Evolutionary conservation across 2,888 invertebrate species (phyloP), one percentile per base, ranked within the genome.

Genomic region (Drosophila atripex): DNA sequence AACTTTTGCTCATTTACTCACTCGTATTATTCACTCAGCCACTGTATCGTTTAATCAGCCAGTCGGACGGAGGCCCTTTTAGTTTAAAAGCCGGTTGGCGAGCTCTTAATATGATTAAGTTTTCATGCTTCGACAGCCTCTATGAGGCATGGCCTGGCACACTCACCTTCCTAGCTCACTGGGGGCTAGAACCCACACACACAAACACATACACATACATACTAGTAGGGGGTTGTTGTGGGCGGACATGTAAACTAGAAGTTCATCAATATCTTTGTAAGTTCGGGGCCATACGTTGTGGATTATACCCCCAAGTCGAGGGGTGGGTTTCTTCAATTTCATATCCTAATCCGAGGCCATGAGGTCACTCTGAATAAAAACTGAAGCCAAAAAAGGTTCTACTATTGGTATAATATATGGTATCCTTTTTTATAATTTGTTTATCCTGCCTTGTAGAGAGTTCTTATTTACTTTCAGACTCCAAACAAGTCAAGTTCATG

Each of bases 121-220:
- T 72, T 73, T 77, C 69, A 84, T 80, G 80, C 87, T 76, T 82
- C 85, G 85, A 77, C 85, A 80, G 85, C 73, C 86, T 73, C 69
- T 78, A 46, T 0, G 1, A 9, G 8, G 30, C n/a, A n/a, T n/a
- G n/a, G n/a, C n/a, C n/a, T n/a, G n/a, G n/a, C n/a, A n/a, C n/a
- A n/a, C 7, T 9, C 28, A 28, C 28, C 28, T 25, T 25, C 25
- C 25, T 8, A 8, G 8, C 25, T 25, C 25, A 7, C 38, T 12
- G 0, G 11, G 16, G 21, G 21, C 3, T 21, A 2, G 0, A 39
- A 16, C 58, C 52, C 50, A 56, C 43, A n/a, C n/a, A n/a, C n/a
- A n/a, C n/a, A n/a, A n/a, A n/a, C n/a, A n/a, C n/a, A n/a, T n/a
- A n/a, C n/a, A n/a, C n/a, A n/a, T n/a, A n/a, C n/a, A n/a, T n/a